Base-by-base conservation (phyloP, 2,113 vertebrate species). In the Pelusios castaneus region DNA sequence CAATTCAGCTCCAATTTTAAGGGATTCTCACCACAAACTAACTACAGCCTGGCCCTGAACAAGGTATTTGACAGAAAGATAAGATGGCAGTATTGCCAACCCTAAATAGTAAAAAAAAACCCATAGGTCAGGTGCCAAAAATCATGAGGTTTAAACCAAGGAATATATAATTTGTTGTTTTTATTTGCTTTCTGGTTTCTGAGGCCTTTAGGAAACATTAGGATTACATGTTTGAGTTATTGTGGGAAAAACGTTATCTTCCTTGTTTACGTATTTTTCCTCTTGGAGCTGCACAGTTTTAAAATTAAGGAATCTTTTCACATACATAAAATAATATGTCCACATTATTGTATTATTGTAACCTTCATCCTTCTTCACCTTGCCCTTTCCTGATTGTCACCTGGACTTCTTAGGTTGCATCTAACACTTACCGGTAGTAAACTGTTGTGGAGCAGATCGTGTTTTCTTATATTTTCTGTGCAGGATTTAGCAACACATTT, bases 331-430 rank as follows among this genome's bases (percentile, higher is more conserved):
- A 2, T 7, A 80, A 78, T 85, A 3, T 16, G 56, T 3, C 22
- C 58, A 0, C 2, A 58, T 11, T 51, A 12, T 3, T 8, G 41
- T 24, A 22, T 3, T 13, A 31, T 63, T n/a, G 14, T n/a, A 31
- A 17, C 5, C 27, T 6, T 2, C 10, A 49, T 88, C 41, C 58
- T 11, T 34, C 55, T 38, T 54, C 70, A 54, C 60, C n/a, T 63
- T 49, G 29, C 2, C 56, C 24, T 8, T 27, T 24, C 0, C 0
- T 2, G 2, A 34, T 45, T 43, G n/a, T 63, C 34, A 63, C 60
- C 58, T n/a, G 60, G 31, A 63, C 31, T 63, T 63, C 16, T 63
- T n/a, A n/a, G 60, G 16, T 63, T 34, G 31, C 60, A n/a, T n/a
- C 12, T 17, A 14, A 17, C 14, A 63, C 31, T 19, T 52, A n/a